Evolutionary conservation across 2,888 invertebrate genomes (phyloP).

Genomic region (Crocallis elinguaria): DNA sequence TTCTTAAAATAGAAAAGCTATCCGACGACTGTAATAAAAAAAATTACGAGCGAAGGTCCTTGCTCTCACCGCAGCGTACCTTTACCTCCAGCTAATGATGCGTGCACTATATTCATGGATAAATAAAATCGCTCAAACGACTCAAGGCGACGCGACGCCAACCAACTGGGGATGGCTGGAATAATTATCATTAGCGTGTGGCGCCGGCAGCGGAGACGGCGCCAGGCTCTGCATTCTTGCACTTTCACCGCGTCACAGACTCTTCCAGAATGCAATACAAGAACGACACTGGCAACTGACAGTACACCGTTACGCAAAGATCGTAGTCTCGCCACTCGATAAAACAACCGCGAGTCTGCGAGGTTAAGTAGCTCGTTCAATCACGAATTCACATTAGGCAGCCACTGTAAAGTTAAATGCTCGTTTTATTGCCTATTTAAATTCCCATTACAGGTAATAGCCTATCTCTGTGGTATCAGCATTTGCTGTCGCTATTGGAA

Average conservation of each 20-base stretch:
- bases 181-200: conserved; percentile 48
- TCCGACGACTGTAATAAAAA: conserved; percentile 17
- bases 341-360: conserved; percentile 26
- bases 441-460: conserved; percentile 1
- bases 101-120: conserved; percentile 3
- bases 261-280: conserved; percentile 39
- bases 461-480: not conserved
- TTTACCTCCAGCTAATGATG: conserved; percentile 1
- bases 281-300: conserved; percentile 24
- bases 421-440: conserved; percentile 15
- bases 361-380: conserved; percentile 36
- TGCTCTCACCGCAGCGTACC: conserved; percentile 1
- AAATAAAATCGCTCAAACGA: conserved; percentile 28
- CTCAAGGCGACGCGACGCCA: conserved; percentile 24
- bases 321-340: conserved; percentile 43
- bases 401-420: conserved; percentile 2
- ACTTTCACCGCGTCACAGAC: conserved; percentile 64
- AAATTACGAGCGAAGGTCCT: conserved; percentile 22
- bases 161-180: conserved; percentile 49
- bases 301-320: conserved; percentile 56
- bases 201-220: conserved; percentile 44
- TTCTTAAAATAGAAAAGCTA: conserved; percentile 25
- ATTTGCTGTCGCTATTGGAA: not conserved
- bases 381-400: conserved; percentile 31
- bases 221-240: conserved; percentile 61